These are phyloP conservation scores for Abrostola tripartita DNA, from an alignment of 2,888 invertebrate species.

Conservation along the genomic window DNA sequence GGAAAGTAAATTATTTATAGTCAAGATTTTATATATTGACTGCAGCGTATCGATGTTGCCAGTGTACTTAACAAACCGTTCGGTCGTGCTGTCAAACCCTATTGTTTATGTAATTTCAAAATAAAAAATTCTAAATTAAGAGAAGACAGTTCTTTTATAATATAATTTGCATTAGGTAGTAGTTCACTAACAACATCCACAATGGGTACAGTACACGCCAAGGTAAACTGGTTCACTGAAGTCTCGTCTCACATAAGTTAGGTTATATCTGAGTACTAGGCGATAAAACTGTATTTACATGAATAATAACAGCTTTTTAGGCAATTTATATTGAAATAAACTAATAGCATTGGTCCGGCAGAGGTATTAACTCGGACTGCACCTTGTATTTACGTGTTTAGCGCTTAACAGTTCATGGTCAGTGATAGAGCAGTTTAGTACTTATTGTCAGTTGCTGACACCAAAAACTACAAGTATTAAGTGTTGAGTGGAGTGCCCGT, in stretches of 20 bases:
- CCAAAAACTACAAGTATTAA: too few species aligned
- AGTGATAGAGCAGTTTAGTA: too few species aligned
- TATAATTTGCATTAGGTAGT: constrained; percentile 33
- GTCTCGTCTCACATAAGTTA: constrained; percentile 12
- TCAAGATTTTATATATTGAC: too few species aligned
- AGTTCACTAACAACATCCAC: constrained; percentile 19
- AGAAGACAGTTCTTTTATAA: constrained; percentile 30
- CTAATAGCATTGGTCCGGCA: not conserved
- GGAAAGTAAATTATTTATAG: too few species aligned
- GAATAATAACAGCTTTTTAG: not conserved
- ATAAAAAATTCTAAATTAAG: constrained; percentile 68
- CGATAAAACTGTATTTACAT: not conserved
- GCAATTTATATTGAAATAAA: not conserved
- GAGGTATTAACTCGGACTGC: not conserved
- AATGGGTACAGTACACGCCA: constrained; percentile 83
- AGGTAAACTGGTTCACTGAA: constrained; percentile 65
- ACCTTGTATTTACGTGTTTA: too few species aligned
- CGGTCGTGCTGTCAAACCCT: constrained; percentile 46
- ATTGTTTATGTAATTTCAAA: constrained; percentile 73
- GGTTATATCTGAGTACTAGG: constrained; percentile 36
- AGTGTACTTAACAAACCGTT: constrained; percentile 21
- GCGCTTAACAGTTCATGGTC: too few species aligned
- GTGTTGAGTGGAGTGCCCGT: too few species aligned
- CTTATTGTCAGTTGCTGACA: too few species aligned
- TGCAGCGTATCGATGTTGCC: constrained; percentile 13